Percentiles rank a stretch among this genome's conserved stretches.
These are phyloP conservation scores for Diglossa cyanea DNA, from an alignment of 2,797 vertebrate species.

Conservation along the genomic window DNA sequence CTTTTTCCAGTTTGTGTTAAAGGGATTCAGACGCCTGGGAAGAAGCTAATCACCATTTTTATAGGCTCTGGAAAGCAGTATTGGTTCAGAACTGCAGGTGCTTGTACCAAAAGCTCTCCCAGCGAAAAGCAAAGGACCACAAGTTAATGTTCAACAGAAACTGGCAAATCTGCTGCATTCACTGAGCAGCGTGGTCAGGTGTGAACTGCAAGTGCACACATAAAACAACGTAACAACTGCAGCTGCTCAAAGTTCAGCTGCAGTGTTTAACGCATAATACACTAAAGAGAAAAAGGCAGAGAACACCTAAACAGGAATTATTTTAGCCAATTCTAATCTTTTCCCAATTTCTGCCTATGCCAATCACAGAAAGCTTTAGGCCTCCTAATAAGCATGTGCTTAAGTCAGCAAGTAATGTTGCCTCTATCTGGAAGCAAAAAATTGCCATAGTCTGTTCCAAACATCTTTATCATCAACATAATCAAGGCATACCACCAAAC, in stretches of 20 bases:
- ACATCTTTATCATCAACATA: background rate
- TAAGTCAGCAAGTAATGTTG: background rate
- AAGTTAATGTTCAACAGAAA: constrained; percentile 58
- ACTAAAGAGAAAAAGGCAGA: background rate
- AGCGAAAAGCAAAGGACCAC: constrained; percentile 1
- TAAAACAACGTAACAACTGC: background rate
- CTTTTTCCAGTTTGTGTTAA: constrained; percentile 38
- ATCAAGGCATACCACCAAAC: background rate
- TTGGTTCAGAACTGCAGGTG: constrained; percentile 32
- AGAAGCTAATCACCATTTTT: constrained; percentile 57
- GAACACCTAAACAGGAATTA: background rate
- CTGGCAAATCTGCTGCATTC: background rate
- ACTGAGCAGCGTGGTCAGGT: background rate
- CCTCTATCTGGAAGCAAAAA: background rate
- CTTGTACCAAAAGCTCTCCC: background rate
- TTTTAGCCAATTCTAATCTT: background rate
- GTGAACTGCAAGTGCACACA: background rate
- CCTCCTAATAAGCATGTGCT: background rate
- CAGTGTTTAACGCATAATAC: background rate
- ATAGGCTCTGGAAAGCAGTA: background rate
- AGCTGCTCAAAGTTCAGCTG: background rate
- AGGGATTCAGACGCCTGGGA: constrained; percentile 50
- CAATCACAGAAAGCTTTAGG: background rate
- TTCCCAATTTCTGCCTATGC: background rate
- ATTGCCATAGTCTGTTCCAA: background rate